A percentile compares a stretch with the other conserved stretches of the same genome.
These are phyloP conservation scores for Petrocephalus microphthalmus DNA, from an alignment of 2,113 vertebrate species.

Conservation along the genomic window DNA sequence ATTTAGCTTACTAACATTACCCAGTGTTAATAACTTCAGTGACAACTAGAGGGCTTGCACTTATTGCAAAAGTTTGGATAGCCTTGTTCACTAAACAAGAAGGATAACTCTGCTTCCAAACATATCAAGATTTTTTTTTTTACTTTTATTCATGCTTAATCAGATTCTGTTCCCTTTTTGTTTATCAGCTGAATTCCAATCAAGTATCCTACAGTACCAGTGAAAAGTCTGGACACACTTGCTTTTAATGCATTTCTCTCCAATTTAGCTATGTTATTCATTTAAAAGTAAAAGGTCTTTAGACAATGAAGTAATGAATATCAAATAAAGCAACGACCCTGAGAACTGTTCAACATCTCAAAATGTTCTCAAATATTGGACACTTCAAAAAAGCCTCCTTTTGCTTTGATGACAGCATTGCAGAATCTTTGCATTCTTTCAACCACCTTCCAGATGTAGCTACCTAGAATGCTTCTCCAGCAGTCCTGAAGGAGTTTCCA, in stretches of 20 bases:
- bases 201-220: neutral
- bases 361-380: neutral
- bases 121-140: neutral
- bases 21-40: neutral
- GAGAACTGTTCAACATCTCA: neutral
- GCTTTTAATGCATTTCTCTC: neutral
- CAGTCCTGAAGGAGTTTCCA: neutral
- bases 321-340: neutral
- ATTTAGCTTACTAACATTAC: slow-evolving; percentile 35
- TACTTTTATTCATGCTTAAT: neutral
- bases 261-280: neutral
- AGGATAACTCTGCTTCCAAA: neutral
- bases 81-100: neutral
- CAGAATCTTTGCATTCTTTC: neutral
- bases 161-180: neutral
- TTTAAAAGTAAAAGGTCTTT: neutral
- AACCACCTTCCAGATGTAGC: neutral
- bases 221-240: neutral
- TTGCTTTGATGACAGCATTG: neutral
- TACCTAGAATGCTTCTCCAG: neutral
- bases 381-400: neutral
- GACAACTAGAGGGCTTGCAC: neutral
- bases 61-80: neutral
- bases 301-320: neutral
- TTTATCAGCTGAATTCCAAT: neutral